These are phyloP conservation scores for Arizona elegans DNA, from an alignment of 2,113 vertebrate species.

Conservation along the genomic window DNA sequence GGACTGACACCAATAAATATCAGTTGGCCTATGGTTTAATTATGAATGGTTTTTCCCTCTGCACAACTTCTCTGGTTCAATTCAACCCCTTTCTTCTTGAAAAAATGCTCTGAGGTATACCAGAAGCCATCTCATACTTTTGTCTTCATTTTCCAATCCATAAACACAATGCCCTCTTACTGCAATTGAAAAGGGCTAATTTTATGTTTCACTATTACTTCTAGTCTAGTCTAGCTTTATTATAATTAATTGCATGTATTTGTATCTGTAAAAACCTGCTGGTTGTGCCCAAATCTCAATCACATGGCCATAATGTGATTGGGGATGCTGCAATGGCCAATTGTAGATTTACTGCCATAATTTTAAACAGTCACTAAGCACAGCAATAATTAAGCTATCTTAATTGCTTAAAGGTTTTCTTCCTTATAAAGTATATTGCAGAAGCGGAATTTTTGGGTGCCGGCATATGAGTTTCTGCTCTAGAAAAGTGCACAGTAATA, in stretches of 20 bases:
- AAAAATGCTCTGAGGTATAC: conserved; percentile 22
- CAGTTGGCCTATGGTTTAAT: background rate
- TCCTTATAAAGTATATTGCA: background rate
- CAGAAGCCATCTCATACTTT: conserved; percentile 33
- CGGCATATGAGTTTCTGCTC: background rate
- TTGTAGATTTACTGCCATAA: background rate
- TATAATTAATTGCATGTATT: background rate
- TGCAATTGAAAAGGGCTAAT: conserved; percentile 2
- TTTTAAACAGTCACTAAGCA: background rate
- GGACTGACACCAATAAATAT: conserved; percentile 2
- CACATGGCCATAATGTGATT: background rate
- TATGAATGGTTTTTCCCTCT: conserved; percentile 10
- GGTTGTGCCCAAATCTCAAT: background rate
- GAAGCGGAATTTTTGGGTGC: background rate
- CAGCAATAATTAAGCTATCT: background rate
- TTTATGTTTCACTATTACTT: conserved; percentile 25
- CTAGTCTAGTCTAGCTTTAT: background rate
- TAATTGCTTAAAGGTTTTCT: background rate
- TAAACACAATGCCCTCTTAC: accelerated
- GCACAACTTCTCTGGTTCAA: conserved; percentile 31
- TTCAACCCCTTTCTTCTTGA: conserved; percentile 1
- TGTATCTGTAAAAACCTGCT: background rate
- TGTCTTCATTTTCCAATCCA: conserved; percentile 42
- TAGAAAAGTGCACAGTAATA: background rate
- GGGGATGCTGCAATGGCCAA: background rate